Base-by-base conservation (phyloP, 2,888 invertebrate genomes). In the Trichopria drosophilae region DNA sequence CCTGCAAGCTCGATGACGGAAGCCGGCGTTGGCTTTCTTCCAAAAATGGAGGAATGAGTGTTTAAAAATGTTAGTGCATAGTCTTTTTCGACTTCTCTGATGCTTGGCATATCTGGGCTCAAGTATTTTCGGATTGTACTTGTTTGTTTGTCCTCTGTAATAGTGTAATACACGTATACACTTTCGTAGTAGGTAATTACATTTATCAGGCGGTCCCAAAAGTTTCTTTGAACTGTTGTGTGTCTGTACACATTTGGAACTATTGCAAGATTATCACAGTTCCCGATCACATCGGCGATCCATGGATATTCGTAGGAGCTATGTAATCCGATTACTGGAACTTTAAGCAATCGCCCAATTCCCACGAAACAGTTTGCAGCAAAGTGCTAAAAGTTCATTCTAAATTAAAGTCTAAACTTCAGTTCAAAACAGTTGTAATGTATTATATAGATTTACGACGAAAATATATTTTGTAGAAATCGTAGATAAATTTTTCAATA, bases 1-100 rank as follows among this genome's bases (percentile, higher is more conserved):
- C 81, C 82, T 15, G 79, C 82, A 6, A 81, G 77, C 16, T 80
- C 76, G 6, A 82, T 67, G 55, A 81, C 69, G 3, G 73, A 75
- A 1, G 77, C 72, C 2, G 77, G 71, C 0, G 71, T 64, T 6
- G 81, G 79, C 37, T 77, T 72, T 4, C 78, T 62, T 3, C 76
- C 76, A 24, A 77, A 75, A 24, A 81, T 56, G 3, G 76, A 75
- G 26, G 75, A 71, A 66, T 81, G 78, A 39, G 78, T 76, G 63
- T 82, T 82, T 0, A 78, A 59, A 34, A 82, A 58, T 24, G 79
- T 69, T 4, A 80, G 60, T 1, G 80, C 78, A 10, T 79, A 67
- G 41, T 76, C 76, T 28, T 69, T 74, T 53, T 80, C 78, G 58
- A 79, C 64, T 41, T 74, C 67, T 6, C 67, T 60, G 15, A 78